phyloP scores from a whole-genome alignment of 2,888 invertebrate genomes.

The Plebejus argus region DNA sequence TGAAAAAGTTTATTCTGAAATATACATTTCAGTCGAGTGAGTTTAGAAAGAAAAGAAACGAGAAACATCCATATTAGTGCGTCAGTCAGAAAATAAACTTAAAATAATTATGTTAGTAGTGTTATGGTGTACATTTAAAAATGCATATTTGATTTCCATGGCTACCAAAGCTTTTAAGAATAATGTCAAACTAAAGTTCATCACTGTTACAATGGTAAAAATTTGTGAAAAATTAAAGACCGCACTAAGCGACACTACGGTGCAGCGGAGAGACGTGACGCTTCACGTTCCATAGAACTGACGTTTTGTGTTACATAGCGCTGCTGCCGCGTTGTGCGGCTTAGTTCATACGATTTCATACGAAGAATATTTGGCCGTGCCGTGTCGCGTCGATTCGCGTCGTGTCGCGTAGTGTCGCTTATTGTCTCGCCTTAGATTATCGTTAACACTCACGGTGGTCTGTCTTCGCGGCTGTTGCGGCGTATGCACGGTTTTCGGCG shows the following conservation, averaged over 20 bases:
- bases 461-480: slow-evolving; percentile 63
- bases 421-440: neutral
- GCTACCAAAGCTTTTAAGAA: neutral
- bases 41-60: neutral
- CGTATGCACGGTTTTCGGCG: slow-evolving; percentile 67
- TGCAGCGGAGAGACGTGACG: no score
- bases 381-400: no score
- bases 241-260: no score
- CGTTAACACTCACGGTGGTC: slow-evolving; percentile 61
- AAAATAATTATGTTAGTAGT: neutral
- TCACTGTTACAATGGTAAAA: no score
- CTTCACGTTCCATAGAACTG: no score
- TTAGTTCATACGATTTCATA: no score
- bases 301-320: no score
- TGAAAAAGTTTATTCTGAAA: slow-evolving; percentile 54
- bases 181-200: no score
- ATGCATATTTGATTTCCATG: neutral
- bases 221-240: no score
- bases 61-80: neutral
- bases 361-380: no score
- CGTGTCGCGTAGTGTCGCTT: no score
- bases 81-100: neutral
- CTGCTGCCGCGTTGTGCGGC: no score
- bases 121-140: neutral
- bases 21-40: neutral